Percentiles rank a stretch among this genome's conserved stretches.
Conservation (phyloP, 2,113 vertebrate species). For the Cyprinodon tularosa region DNA sequence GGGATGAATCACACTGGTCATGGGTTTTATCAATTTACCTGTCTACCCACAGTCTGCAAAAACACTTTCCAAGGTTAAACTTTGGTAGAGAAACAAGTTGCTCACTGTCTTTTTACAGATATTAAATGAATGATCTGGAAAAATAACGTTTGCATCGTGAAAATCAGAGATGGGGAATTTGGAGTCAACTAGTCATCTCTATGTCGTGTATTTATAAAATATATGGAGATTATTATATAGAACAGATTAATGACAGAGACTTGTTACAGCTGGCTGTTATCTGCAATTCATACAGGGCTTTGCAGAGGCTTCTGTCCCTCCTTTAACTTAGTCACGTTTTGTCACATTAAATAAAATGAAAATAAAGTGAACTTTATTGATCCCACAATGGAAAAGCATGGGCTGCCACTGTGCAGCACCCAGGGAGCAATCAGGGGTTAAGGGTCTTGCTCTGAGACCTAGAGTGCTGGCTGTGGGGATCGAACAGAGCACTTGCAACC, state of each 20-base stretch:
- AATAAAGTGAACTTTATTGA: no score
- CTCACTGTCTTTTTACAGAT: constrained; percentile 15
- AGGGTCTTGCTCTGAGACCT: no score
- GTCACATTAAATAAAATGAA: not conserved
- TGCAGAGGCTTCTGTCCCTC: not conserved
- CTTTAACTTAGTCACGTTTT: not conserved
- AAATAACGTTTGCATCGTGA: not conserved
- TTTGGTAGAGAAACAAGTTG: constrained; percentile 33
- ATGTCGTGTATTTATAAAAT: no score
- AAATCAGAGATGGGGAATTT: no score
- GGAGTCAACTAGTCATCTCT: no score
- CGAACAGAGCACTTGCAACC: no score
- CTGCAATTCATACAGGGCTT: not conserved
- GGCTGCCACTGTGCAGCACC: no score
- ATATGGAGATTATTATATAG: no score
- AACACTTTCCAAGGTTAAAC: constrained; percentile 50
- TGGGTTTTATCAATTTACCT: constrained; percentile 62
- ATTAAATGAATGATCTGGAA: constrained; percentile 7
- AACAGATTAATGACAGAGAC: no score
- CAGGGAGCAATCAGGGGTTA: no score
- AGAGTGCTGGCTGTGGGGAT: no score
- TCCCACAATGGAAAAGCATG: no score
- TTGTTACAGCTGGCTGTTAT: not conserved
- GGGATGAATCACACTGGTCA: constrained; percentile 54
- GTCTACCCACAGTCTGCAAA: constrained; percentile 52